Evolutionary conservation across 2,113 vertebrate genomes (phyloP), one percentile per base, ranked within the genome.

Genomic region (Peromyscus maniculatus): DNA sequence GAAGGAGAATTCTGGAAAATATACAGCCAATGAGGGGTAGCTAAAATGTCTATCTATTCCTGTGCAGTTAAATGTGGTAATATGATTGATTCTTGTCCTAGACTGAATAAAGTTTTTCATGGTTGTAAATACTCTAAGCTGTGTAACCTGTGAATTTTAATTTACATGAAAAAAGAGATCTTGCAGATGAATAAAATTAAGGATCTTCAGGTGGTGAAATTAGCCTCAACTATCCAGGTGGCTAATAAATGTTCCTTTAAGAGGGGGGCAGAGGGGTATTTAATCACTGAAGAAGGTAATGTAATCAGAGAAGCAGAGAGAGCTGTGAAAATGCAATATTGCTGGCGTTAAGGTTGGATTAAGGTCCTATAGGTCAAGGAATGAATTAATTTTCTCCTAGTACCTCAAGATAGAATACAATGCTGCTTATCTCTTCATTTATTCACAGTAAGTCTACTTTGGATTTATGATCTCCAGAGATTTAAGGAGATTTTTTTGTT

Each of bases 161-260:
- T 82, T 88, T 88, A 91, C 7, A 36, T 77, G 57, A 62, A 16
- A 96, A 96, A 91, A n/a, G 22, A 22, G 11, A 91, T 21, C 62
- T 87, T 74, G 43, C 22, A 39, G 19, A 57, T 75, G 49, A 64
- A 66, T 9, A 91, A 64, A 80, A 59, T 66, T 91, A 91, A n/a
- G 46, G 26, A 75, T 55, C 8, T 82, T 96, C 11, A 26, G 8
- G 33, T 55, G 6, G 52, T 43, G n/a, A 59, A 9, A 83, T 96
- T 75, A 82, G n/a, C 24, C 22, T 72, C 55, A 57, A 21, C 83
- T 87, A 91, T 69, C 33, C 15, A 92, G 12, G 1, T 66, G 28
- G 28, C 15, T 55, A 49, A 6, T n/a, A 59, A 86, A 21, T 72
- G 82, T 79, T 57, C 26, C 52, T 87, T 91, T 87, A 77, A 93